A percentile compares a stretch with the other conserved stretches of the same genome.
phyloP scores from a whole-genome alignment of 2,888 invertebrate species.

The Stenchaetothrips biformis region DNA sequence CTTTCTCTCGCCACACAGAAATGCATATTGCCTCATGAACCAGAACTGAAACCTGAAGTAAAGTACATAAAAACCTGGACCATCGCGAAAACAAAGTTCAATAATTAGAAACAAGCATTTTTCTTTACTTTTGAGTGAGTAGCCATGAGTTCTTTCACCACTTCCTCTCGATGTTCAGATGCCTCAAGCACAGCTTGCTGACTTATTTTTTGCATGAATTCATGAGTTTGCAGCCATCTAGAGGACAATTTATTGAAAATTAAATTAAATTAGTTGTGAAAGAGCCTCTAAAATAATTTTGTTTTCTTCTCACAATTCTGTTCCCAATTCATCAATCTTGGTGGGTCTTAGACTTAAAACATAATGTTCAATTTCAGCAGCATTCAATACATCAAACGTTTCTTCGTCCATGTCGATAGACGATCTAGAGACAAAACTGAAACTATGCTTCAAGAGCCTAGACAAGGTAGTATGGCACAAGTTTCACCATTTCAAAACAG shows the following conservation, averaged over 20 bases:
- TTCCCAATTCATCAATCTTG: conserved; percentile 63
- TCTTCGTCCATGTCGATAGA: neutral
- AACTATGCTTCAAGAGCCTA: too few relatives aligned
- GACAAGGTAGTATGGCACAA: too few relatives aligned
- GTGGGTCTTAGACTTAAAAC: conserved; percentile 66
- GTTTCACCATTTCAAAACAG: too few relatives aligned
- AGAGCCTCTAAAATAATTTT: conserved; percentile 26
- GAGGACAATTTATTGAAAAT: conserved; percentile 36
- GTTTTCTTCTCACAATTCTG: conserved; percentile 47
- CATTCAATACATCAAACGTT: neutral
- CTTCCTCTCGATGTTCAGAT: conserved; percentile 70
- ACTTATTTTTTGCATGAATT: conserved; percentile 75
- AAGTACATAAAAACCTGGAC: conserved; percentile 28
- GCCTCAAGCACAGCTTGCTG: conserved; percentile 85
- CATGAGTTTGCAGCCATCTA: conserved; percentile 79
- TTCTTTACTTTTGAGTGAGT: conserved; percentile 62
- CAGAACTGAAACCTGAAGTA: conserved; percentile 60
- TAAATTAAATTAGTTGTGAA: neutral
- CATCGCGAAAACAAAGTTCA: conserved; percentile 9
- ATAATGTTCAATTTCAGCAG: conserved; percentile 63
- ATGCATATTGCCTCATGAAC: conserved; percentile 79
- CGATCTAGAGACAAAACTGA: too few relatives aligned
- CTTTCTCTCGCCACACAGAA: conserved; percentile 77
- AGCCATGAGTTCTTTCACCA: conserved; percentile 76
- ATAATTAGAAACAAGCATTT: conserved; percentile 30